phyloP scores from a whole-genome alignment of 2,113 vertebrate species.

The Salvator merianae region DNA sequence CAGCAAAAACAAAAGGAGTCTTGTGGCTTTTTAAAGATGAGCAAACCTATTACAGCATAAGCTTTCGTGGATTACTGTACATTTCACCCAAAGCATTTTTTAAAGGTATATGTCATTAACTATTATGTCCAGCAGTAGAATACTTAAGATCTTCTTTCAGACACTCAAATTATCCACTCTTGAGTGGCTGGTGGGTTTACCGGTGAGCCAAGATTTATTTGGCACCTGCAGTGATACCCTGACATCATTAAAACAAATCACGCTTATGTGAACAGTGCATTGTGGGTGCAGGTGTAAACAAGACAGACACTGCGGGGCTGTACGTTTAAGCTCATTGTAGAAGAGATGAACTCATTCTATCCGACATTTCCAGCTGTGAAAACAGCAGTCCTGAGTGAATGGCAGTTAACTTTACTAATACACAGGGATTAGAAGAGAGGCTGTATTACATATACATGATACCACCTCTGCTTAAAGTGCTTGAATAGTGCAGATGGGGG shows the following conservation, averaged over 20 bases:
- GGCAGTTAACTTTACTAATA: conserved; percentile 69
- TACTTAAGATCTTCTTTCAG: conserved; percentile 56
- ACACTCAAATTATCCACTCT: conserved; percentile 51
- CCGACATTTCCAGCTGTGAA: conserved; percentile 70
- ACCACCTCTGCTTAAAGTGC: conserved; percentile 43
- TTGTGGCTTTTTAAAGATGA: too few relatives aligned
- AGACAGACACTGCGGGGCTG: conserved; percentile 53
- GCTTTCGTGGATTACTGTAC: too few relatives aligned
- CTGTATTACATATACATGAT: conserved; percentile 52
- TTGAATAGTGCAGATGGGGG: conserved; percentile 25
- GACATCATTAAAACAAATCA: conserved; percentile 59
- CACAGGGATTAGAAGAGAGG: conserved; percentile 57
- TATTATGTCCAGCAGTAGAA: conserved; percentile 39
- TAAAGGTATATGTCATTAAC: conserved; percentile 36
- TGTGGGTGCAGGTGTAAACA: conserved; percentile 56
- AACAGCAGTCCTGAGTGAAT: conserved; percentile 60
- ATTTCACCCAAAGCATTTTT: background rate
- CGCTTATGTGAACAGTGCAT: conserved; percentile 50
- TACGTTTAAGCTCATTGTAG: conserved; percentile 65
- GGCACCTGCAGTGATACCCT: conserved; percentile 29
- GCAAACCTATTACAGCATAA: too few relatives aligned
- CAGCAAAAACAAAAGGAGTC: too few relatives aligned
- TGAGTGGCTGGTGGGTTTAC: conserved; percentile 59
- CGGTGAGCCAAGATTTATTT: conserved; percentile 58
- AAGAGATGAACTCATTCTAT: conserved; percentile 64